Evolutionary conservation across 1,140 invertebrate genomes (phyloP).

Genomic region (Ceratina australensis): DNA sequence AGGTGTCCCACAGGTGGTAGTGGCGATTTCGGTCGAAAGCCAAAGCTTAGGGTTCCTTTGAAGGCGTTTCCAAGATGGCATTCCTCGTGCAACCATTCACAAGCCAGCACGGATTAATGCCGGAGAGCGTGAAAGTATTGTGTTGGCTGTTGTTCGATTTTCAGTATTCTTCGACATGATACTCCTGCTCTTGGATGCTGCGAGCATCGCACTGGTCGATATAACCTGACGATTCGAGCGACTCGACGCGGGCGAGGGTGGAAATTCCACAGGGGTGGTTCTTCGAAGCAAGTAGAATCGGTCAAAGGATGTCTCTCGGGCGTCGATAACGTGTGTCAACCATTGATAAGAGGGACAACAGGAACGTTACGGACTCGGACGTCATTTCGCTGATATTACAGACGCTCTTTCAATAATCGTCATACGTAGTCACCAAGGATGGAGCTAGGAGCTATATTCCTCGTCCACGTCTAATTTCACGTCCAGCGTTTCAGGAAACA

Average conservation of each 20-base stretch:
- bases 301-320: constrained; percentile 17
- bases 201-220: constrained; percentile 74
- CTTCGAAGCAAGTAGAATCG: constrained; percentile 33
- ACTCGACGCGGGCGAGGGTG: constrained; percentile 63
- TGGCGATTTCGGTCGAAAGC: neutral
- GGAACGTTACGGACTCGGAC: neutral
- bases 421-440: constrained; percentile 25
- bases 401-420: constrained; percentile 4
- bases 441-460: constrained; percentile 32
- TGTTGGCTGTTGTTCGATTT: constrained; percentile 37
- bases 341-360: constrained; percentile 40
- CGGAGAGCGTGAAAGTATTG: neutral
- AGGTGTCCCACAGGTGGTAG: constrained; percentile 63
- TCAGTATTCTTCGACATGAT: constrained; percentile 54
- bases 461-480: neutral
- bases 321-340: constrained; percentile 50
- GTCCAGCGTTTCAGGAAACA: constrained; percentile 29
- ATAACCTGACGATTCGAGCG: constrained; percentile 72
- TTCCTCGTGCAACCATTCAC: constrained; percentile 15
- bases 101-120: neutral
- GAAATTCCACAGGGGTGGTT: constrained; percentile 52
- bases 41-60: neutral
- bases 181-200: constrained; percentile 69
- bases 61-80: neutral
- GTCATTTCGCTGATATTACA: constrained; percentile 46